These are phyloP conservation scores for Tipula helvola DNA, from an alignment of 2,888 invertebrate species.

Conservation along the genomic window DNA sequence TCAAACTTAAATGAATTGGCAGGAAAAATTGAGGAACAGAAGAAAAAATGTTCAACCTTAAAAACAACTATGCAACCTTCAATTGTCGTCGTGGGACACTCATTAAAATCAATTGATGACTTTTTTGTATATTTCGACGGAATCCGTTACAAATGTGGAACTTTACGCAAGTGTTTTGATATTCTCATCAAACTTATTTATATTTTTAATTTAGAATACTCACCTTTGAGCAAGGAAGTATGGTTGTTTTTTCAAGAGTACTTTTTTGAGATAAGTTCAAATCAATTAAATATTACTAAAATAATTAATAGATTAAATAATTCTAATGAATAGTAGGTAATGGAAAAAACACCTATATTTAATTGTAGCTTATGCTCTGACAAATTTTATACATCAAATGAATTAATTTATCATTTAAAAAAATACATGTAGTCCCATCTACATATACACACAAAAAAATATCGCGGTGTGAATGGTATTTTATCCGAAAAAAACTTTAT, in stretches of 20 bases:
- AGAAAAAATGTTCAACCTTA: background rate
- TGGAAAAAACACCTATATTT: background rate
- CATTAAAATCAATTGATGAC: background rate
- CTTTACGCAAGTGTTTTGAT: background rate
- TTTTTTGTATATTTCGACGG: background rate
- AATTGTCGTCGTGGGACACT: background rate
- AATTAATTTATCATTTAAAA: no score
- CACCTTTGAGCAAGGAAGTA: background rate
- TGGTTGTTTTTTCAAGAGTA: background rate
- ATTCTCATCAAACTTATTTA: background rate
- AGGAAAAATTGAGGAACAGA: background rate
- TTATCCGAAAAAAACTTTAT: no score
- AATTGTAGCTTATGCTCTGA: background rate
- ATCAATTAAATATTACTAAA: background rate
- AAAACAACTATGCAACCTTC: background rate
- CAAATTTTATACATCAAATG: background rate
- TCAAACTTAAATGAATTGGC: background rate
- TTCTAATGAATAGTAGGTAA: background rate
- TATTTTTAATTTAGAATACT: background rate
- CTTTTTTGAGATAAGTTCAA: background rate
- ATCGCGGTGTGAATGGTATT: no score
- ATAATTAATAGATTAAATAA: background rate
- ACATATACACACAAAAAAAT: no score
- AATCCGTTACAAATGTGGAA: background rate
- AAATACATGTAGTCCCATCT: background rate